phyloP scores from a whole-genome alignment of 2,888 invertebrate genomes.

The Minunthozetes semirufus region DNA sequence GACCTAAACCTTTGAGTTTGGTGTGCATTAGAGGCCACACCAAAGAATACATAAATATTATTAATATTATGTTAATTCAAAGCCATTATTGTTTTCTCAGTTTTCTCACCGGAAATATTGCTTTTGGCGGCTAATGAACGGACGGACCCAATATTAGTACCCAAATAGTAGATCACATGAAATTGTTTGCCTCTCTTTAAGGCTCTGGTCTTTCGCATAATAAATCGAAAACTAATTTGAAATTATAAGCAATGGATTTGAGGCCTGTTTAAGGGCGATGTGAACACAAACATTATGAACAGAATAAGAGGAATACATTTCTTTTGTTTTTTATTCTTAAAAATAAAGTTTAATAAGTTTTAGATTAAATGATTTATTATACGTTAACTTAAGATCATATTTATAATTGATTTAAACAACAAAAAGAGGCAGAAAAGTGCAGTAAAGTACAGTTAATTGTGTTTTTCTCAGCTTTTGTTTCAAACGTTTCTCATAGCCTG shows the following conservation, averaged over 20 bases:
- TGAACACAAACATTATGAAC: neutral
- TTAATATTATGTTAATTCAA: neutral
- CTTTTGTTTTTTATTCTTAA: neutral
- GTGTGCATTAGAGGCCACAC: neutral
- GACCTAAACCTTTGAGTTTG: neutral
- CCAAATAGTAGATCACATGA: neutral
- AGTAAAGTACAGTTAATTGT: too few species aligned
- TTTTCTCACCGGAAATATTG: slow-evolving; percentile 20
- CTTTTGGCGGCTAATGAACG: too few species aligned
- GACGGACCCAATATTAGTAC: too few species aligned
- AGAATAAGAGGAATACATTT: neutral
- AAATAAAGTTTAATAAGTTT: neutral
- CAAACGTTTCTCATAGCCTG: neutral
- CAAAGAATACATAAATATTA: slow-evolving; percentile 7
- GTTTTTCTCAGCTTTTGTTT: neutral
- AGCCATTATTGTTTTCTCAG: neutral
- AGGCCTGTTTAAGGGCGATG: neutral
- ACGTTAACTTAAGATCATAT: neutral
- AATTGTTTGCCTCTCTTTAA: neutral
- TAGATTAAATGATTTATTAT: slow-evolving; percentile 23
- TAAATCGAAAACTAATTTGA: neutral
- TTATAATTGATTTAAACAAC: slow-evolving; percentile 18
- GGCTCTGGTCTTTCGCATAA: neutral
- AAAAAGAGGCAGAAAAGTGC: neutral
- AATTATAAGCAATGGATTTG: neutral